Conservation (phyloP, 1,140 invertebrate species). For the Nixonia krombeini region DNA sequence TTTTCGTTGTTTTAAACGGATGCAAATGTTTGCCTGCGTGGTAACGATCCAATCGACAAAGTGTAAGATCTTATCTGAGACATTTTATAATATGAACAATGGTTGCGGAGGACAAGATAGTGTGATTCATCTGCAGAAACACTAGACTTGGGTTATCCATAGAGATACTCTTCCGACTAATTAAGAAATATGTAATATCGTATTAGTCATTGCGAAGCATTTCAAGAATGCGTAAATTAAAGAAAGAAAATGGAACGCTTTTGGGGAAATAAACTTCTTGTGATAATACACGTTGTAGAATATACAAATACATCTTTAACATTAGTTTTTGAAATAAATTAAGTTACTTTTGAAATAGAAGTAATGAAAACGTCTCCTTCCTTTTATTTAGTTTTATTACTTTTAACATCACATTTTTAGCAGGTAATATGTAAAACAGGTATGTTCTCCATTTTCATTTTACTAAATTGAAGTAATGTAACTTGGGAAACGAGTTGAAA, state of each 20-base stretch:
- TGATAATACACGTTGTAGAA: not conserved
- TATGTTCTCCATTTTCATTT: too few relatives aligned
- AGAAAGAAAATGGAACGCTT: conserved; percentile 6
- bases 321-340: not conserved
- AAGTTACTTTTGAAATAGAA: too few relatives aligned
- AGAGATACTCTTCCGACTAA: conserved; percentile 1
- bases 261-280: conserved; percentile 3
- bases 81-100: not conserved
- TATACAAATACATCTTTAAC: not conserved
- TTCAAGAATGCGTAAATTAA: not conserved
- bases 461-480: too few relatives aligned
- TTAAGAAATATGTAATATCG: not conserved
- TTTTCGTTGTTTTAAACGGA: not conserved
- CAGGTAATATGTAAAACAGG: too few relatives aligned
- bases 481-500: too few relatives aligned
- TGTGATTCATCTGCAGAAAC: too few relatives aligned
- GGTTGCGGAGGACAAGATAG: too few relatives aligned
- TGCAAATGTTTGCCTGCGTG: not conserved
- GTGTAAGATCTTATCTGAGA: too few relatives aligned
- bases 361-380: too few relatives aligned
- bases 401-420: too few relatives aligned
- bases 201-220: conserved; percentile 6
- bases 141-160: not conserved
- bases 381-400: too few relatives aligned
- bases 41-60: too few relatives aligned